phyloP scores from a whole-genome alignment of 2,888 invertebrate genomes.

The Panorpa germanica region DNA sequence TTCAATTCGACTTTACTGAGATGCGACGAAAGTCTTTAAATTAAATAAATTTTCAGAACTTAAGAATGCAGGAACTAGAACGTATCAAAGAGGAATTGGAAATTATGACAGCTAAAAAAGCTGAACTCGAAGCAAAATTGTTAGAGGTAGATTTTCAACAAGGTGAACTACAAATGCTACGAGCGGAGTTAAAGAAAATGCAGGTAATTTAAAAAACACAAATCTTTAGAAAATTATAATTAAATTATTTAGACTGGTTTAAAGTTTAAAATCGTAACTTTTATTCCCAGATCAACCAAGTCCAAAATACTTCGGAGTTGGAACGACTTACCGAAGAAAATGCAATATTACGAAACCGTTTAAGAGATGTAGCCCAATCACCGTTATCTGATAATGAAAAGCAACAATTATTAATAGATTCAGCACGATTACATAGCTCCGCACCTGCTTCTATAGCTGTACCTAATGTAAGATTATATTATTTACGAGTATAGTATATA shows the following conservation, averaged over 20 bases:
- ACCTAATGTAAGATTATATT: constrained; percentile 20
- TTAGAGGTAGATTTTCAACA: constrained; percentile 42
- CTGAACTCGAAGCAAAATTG: constrained; percentile 37
- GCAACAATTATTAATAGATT: constrained; percentile 56
- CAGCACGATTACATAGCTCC: constrained; percentile 51
- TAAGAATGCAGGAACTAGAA: constrained; percentile 24
- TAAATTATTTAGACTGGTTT: constrained; percentile 18
- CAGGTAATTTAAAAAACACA: constrained; percentile 29
- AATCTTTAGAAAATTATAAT: background rate
- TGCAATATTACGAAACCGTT: constrained; percentile 48
- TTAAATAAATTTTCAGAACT: constrained; percentile 11
- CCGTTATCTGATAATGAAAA: constrained; percentile 70
- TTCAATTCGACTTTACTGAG: background rate
- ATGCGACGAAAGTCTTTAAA: background rate
- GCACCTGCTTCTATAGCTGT: constrained; percentile 60
- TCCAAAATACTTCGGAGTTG: constrained; percentile 38
- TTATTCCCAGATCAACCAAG: constrained; percentile 27
- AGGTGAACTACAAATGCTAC: constrained; percentile 43
- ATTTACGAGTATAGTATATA: constrained; percentile 1
- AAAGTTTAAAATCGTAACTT: constrained; percentile 17
- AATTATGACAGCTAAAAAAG: constrained; percentile 41
- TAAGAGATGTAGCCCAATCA: constrained; percentile 63
- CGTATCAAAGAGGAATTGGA: constrained; percentile 39
- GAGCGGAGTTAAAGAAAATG: constrained; percentile 46
- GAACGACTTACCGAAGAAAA: constrained; percentile 60